Evolutionary conservation across 2,113 vertebrate genomes (phyloP).

Genomic region (Rhegmatorhina hoffmannsi): DNA sequence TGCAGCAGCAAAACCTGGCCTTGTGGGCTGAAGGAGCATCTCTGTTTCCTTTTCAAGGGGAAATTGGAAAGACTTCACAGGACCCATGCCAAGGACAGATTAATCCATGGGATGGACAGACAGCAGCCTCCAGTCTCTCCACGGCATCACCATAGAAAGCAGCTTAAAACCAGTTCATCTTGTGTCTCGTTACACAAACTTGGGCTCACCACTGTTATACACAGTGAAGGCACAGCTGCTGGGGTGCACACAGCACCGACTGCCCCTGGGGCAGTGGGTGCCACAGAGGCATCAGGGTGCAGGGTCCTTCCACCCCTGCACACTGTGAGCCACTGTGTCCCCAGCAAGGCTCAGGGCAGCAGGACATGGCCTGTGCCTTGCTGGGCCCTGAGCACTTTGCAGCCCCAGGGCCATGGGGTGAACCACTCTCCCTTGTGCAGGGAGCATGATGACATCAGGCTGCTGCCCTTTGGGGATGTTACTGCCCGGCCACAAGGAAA

Average conservation of each 20-base stretch:
- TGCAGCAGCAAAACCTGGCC: neutral
- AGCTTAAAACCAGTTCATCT: neutral
- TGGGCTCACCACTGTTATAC: neutral
- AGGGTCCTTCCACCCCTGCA: rapidly evolving
- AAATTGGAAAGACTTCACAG: rapidly evolving
- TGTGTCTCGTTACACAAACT: neutral
- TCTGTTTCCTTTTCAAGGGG: neutral
- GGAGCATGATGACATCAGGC: neutral
- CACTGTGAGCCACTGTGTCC: rapidly evolving
- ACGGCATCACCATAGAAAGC: neutral
- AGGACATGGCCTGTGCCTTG: neutral
- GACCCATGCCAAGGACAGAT: neutral
- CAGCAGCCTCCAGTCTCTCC: neutral
- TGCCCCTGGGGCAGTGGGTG: no score
- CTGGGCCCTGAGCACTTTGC: neutral
- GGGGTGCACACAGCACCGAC: rapidly evolving
- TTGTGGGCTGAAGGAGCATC: neutral
- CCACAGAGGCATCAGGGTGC: neutral
- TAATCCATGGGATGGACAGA: neutral
- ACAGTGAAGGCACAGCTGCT: neutral
- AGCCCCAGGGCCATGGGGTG: neutral
- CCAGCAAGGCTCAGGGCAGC: neutral
- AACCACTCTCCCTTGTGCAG: neutral
- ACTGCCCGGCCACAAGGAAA: neutral
- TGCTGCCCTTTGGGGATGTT: neutral